These are phyloP conservation scores for Lacanobia oleracea DNA, from an alignment of 2,888 invertebrate genomes.

Conservation along the genomic window DNA sequence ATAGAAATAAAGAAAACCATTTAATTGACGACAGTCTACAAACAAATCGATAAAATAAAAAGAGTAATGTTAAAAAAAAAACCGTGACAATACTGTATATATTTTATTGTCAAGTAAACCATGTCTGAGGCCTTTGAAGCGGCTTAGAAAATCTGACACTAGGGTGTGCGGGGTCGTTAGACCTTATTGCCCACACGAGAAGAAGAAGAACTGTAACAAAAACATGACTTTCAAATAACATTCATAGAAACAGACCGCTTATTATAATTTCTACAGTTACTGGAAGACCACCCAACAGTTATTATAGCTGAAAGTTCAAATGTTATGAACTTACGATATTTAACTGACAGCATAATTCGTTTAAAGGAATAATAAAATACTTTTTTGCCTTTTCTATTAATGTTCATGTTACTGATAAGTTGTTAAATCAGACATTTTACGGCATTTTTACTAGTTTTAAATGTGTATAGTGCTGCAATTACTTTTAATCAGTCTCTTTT, in stretches of 20 bases:
- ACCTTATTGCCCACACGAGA: too few species aligned
- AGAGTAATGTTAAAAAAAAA: too few species aligned
- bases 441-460: not conserved
- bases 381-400: conserved; percentile 8
- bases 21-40: too few species aligned
- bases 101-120: too few species aligned
- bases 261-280: not conserved
- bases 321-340: conserved; percentile 21
- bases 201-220: too few species aligned
- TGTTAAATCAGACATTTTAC: not conserved
- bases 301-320: conserved; percentile 25
- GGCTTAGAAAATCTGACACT: too few species aligned
- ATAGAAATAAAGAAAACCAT: too few species aligned
- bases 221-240: conserved; percentile 15
- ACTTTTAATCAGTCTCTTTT: not conserved
- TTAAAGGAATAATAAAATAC: conserved; percentile 1
- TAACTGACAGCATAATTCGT: not conserved
- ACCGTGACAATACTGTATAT: too few species aligned
- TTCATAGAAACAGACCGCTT: not conserved
- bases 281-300: conserved; percentile 12
- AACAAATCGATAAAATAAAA: too few species aligned
- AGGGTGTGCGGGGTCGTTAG: too few species aligned
- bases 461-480: not conserved
- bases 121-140: too few species aligned
- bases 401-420: conserved; percentile 28